Conservation (phyloP, 2,113 vertebrate species). For the Circaetus cinerascens region DNA sequence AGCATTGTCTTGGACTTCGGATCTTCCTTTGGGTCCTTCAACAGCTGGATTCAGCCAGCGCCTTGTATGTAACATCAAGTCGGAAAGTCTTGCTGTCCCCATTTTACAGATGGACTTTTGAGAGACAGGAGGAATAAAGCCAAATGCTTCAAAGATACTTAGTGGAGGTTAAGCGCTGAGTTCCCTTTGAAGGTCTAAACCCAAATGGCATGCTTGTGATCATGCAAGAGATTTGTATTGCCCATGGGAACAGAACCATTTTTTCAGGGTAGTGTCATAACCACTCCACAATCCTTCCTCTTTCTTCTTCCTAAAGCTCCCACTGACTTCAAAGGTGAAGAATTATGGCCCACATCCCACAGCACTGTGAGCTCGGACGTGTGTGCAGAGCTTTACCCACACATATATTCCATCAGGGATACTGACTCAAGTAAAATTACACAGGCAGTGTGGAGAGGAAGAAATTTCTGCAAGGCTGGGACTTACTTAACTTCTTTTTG, state of each 20-base stretch:
- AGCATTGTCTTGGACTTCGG: neutral
- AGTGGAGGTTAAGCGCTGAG: constrained; percentile 30
- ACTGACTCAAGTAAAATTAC: neutral
- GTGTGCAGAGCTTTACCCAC: constrained; percentile 7
- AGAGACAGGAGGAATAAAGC: constrained; percentile 28
- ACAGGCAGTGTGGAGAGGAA: neutral
- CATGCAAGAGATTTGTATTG: constrained; percentile 22
- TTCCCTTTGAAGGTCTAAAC: constrained; percentile 57
- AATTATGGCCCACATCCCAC: neutral
- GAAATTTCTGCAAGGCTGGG: neutral
- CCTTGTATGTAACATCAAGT: neutral
- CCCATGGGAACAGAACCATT: constrained; percentile 28
- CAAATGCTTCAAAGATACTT: constrained; percentile 49
- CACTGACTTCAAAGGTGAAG: constrained; percentile 63
- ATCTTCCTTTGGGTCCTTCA: neutral
- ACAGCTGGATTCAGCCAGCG: neutral
- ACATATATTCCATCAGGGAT: constrained; percentile 1
- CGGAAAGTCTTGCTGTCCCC: neutral
- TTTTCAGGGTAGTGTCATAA: constrained; percentile 51
- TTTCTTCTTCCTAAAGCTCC: constrained; percentile 50
- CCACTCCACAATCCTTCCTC: constrained; percentile 30
- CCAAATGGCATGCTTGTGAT: constrained; percentile 46
- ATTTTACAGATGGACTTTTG: constrained; percentile 9
- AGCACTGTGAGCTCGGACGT: neutral
- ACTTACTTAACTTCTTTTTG: neutral